Base-by-base conservation (phyloP, 2,888 invertebrate species). In the Hydriomena furcata region DNA sequence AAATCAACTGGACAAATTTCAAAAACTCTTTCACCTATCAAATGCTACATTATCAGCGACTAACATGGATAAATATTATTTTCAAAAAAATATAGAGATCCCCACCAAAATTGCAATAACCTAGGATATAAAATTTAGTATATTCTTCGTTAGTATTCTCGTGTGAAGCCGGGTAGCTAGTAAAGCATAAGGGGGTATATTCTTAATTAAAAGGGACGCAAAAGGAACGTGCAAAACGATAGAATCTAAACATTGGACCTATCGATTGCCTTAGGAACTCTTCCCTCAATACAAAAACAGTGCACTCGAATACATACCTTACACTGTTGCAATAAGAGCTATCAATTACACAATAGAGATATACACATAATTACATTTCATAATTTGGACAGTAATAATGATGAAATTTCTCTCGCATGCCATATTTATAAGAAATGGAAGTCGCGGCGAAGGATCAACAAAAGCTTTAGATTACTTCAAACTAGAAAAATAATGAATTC, bases 211-310 rank as follows among this genome's bases (percentile, higher is more conserved):
- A 30, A 32, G 21, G 42, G 46, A 52, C 47, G 41, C 41, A 44
- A 41, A 52, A 47, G 12, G 20, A 38, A 46, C 31, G 10, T 25
- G 36, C 36, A 27, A 30, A 30, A 10, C 25, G 36, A 46, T 27
- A 17, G 51, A 10, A 10, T 55, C 36, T 41, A 48, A 47, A 48
- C 12, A 53, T 56, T 52, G 53, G 56, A 52, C 58, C 46, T 44
- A 43, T 45, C 41, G 23, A 42, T 56, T 56, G 32, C 41, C 12
- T 45, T 55, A 61, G 59, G 61, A 61, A 61, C 59, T 61, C 54
- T 60, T 58, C 60, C 50, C 48, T 57, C 62, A 60, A 60, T 58
- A 58, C 52, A 56, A 44, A 32, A 40, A 51, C 52, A 48, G 55
- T 55, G 55, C 56, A 47, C 46, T 49, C 54, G 43, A 59, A 50